Base-by-base conservation (phyloP, 2,888 invertebrate genomes). In the Cataglyphis rosenhaueri region DNA sequence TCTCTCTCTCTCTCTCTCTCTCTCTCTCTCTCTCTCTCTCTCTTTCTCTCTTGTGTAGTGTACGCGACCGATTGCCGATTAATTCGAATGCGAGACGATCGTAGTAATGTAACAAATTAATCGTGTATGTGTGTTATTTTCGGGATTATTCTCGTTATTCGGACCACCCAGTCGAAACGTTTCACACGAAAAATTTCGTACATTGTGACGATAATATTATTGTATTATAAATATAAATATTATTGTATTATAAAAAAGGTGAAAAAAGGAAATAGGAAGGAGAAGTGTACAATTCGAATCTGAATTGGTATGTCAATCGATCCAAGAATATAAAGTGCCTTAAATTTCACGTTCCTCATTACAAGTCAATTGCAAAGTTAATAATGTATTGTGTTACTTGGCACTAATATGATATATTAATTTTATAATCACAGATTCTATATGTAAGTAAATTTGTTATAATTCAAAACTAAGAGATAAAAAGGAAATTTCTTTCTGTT, bases 101-200 rank as follows among this genome's bases (percentile, higher is more conserved):
- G 59, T 35, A 52, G 59, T 35, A 52, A 52, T 61, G 29, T 61
- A 61, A 82, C 57, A 59, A 76, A 82, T 82, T 82, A 82, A 82
- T 82, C 62, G 66, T 66, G 81, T 41, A 38, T 59, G 66, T 32
- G 61, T 38, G 38, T 18, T 12, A 66, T 59, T 62, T 61, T 10
- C 66, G 38, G 76, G 65, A 29, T 76, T 61, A 76, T 32, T 29
- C 61, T 76, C 76, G 62, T 82, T 68, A 75, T 68, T 82, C 82
- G 82, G 78, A 44, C 64, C 82, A 74, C 32, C 57, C 68, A 65
- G 59, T 75, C 59, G 76, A 66, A 76, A 61, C 68, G 59, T 35
- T 59, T 59, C 35, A 57, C 66, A 35, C 44, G 25, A 35, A 44
- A 35, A 68, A 70, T 79, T 78, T 18, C 44, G 59, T 68, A 21